Base-by-base conservation (phyloP, 2,113 vertebrate species). In the Melospiza georgiana region DNA sequence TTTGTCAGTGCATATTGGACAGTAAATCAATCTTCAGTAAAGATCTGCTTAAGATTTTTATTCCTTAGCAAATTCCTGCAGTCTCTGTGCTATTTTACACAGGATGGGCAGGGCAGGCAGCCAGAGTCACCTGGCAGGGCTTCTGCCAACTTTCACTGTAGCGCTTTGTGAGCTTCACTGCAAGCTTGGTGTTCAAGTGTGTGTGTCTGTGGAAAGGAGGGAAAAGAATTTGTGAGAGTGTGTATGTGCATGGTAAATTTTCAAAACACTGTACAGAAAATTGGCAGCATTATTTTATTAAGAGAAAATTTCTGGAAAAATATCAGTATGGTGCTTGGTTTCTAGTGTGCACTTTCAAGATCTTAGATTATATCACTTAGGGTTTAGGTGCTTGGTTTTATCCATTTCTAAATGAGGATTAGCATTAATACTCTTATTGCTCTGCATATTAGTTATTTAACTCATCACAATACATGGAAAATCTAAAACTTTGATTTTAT, bases 161-260 rank as follows among this genome's bases (percentile, higher is more conserved):
- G 68, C 18, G 24, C 10, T 59, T 67, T 30, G 15, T 33, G 35
- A 84, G 28, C 39, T 11, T 59, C 31, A 8, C 12, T 63, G 16
- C 21, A 41, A 62, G 4, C 6, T 61, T 30, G 6, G 28, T 52
- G 24, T 58, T 75, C 43, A 0, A 3, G 39, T 16, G 13, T 9
- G 10, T 15, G 12, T 22, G 23, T 21, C 31, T 23, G 24, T 65
- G 58, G 43, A 33, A 61, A 51, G 18, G 12, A 12, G 41, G 24
- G 6, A 23, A 14, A 25, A 71, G 18, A 24, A 35, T 89, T 54
- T 0, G 0, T 0, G 0, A 10, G 10, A 4, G 9, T 3, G 5
- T 46, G 6, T 10, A 2, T 13, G 31, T 2, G 4, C 17, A 2
- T 0, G 1, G 9, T 7, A 48, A n/a, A 21, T 31, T 59, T 63